phyloP scores from a whole-genome alignment of 2,888 invertebrate species.

The Argyresthia goedartella region DNA sequence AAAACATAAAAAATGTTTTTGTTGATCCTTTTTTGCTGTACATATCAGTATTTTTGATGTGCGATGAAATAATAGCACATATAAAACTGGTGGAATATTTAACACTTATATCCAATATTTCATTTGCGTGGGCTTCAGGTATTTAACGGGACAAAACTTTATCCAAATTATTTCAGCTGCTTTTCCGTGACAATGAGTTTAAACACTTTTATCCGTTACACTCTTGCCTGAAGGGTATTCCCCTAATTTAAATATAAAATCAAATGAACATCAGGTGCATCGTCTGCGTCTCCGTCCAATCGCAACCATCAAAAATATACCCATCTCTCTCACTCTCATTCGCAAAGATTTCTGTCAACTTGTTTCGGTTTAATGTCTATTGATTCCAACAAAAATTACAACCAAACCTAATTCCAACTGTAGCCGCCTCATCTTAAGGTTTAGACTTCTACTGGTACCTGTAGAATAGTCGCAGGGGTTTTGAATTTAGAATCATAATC shows the following conservation, averaged over 20 bases:
- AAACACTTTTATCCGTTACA: too few species aligned
- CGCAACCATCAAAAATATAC: slow-evolving; percentile 26
- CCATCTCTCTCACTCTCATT: slow-evolving; percentile 32
- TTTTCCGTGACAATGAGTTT: too few species aligned
- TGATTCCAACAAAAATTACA: slow-evolving; percentile 36
- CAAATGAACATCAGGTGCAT: slow-evolving; percentile 54
- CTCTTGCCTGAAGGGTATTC: too few species aligned
- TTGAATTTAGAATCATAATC: slow-evolving; percentile 54
- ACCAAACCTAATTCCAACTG: slow-evolving; percentile 27
- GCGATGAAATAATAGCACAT: too few species aligned
- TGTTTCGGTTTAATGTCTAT: slow-evolving; percentile 60
- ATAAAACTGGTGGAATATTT: too few species aligned
- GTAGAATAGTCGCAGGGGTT: slow-evolving; percentile 45
- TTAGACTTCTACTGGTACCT: slow-evolving; percentile 26
- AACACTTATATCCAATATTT: too few species aligned
- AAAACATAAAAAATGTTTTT: too few species aligned
- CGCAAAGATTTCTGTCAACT: slow-evolving; percentile 51
- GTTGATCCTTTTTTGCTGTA: too few species aligned
- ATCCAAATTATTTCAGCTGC: too few species aligned
- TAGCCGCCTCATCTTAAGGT: slow-evolving; percentile 10
- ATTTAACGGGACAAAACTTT: too few species aligned
- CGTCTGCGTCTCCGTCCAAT: slow-evolving; percentile 36
- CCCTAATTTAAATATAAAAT: slow-evolving; percentile 58
- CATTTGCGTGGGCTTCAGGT: too few species aligned
- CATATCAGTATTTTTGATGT: too few species aligned